Conservation (phyloP, 2,113 vertebrate genomes). For the Guaruba guarouba region DNA sequence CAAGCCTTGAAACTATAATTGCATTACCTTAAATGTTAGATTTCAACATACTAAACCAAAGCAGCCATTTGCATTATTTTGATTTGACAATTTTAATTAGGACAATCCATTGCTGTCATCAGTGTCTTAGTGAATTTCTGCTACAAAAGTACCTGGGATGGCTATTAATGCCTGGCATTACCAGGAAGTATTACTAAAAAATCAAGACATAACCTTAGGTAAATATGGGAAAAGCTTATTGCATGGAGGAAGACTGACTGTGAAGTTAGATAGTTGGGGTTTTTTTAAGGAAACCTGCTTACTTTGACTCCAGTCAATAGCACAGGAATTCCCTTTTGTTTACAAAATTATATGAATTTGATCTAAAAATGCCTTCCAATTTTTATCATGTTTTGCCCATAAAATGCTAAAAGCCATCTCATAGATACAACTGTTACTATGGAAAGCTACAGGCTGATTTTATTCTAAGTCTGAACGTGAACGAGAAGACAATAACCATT, state of each 20-base stretch:
- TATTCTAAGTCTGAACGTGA: slow-evolving; percentile 27
- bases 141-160: not conserved
- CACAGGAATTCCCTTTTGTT: not conserved
- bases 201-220: not conserved
- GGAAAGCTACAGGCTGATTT: not conserved
- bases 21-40: not conserved
- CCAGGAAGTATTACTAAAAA: not conserved
- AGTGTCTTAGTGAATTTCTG: not conserved
- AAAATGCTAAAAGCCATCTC: not conserved
- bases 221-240: not conserved
- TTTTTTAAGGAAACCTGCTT: not conserved
- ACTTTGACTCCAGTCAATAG: not conserved
- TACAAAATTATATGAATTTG: not conserved
- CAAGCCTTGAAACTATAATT: not conserved
- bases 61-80: not conserved
- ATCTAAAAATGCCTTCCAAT: not conserved
- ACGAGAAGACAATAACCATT: slow-evolving; percentile 12
- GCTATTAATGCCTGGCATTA: not conserved
- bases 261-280: not conserved
- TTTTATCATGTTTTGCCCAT: not conserved
- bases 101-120: not conserved
- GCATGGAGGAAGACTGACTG: not conserved
- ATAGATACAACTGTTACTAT: not conserved
- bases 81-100: not conserved
- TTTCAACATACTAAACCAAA: not conserved